Conservation (phyloP, 2,113 vertebrate species). For the Platysteira castanea region DNA sequence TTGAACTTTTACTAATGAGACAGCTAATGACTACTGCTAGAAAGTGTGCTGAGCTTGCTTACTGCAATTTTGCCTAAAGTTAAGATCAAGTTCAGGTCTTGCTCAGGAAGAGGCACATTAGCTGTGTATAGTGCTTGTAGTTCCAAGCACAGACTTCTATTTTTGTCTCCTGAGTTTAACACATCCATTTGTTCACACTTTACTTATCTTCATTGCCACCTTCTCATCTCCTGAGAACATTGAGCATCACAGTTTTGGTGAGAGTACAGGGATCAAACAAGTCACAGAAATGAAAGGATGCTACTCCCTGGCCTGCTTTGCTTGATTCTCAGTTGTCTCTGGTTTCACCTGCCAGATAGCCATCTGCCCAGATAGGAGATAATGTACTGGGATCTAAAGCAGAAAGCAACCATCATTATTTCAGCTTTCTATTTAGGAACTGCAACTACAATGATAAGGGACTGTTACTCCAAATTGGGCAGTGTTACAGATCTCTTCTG, state of each 20-base stretch:
- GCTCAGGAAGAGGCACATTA: background rate
- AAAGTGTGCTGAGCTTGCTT: background rate
- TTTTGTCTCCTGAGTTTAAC: background rate
- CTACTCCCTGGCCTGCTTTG: background rate
- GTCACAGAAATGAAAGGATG: constrained; percentile 45
- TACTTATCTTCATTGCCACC: background rate
- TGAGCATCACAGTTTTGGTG: constrained; percentile 27
- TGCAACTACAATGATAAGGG: constrained; percentile 49
- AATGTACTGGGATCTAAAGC: constrained; percentile 66
- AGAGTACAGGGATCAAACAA: constrained; percentile 10
- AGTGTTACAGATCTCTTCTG: constrained; percentile 57
- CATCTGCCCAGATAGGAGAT: constrained; percentile 66
- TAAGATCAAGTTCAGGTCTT: background rate
- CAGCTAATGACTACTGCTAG: background rate
- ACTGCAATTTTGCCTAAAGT: background rate
- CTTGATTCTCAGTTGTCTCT: constrained; percentile 56
- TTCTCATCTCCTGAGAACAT: constrained; percentile 3
- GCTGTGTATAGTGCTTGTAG: background rate
- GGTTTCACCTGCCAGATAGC: constrained; percentile 51
- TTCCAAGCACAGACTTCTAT: background rate
- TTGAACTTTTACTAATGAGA: background rate
- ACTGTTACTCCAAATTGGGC: constrained; percentile 54
- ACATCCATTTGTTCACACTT: background rate
- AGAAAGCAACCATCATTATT: constrained; percentile 69
- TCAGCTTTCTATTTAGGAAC: constrained; percentile 69